Percentiles rank a stretch among this genome's conserved stretches.
Conservation (phyloP, 2,888 invertebrate genomes). For the Cetonia aurata region DNA sequence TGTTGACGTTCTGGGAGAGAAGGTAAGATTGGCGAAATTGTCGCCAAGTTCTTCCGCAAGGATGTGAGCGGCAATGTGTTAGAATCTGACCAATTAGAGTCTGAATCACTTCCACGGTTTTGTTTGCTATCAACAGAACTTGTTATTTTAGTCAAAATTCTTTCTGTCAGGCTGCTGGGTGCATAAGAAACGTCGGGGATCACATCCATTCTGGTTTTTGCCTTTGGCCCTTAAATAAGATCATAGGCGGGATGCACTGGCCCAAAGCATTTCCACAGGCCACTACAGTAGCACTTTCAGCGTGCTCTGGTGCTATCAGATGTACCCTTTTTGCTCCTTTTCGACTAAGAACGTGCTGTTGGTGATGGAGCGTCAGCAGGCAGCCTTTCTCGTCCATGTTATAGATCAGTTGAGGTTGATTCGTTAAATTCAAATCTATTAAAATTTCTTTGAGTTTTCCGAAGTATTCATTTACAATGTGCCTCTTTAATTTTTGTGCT, state of each 20-base stretch:
- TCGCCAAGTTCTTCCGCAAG: too few species aligned
- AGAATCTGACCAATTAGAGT: too few species aligned
- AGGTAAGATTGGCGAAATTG: too few species aligned
- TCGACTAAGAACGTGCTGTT: slow-evolving; percentile 52
- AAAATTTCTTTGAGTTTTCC: neutral
- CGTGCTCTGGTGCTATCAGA: slow-evolving; percentile 56
- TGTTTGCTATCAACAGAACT: too few species aligned
- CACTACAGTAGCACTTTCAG: slow-evolving; percentile 57
- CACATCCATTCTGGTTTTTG: slow-evolving; percentile 49
- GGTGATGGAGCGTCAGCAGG: slow-evolving; percentile 54
- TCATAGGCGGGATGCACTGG: slow-evolving; percentile 42
- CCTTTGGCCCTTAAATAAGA: slow-evolving; percentile 43
- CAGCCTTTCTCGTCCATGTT: slow-evolving; percentile 58
- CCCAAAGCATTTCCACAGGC: slow-evolving; percentile 56
- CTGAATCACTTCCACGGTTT: too few species aligned
- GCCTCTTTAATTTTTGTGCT: too few species aligned
- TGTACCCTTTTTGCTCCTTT: slow-evolving; percentile 56
- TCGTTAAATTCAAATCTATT: neutral
- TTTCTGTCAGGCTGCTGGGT: slow-evolving; percentile 39
- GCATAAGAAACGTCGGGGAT: slow-evolving; percentile 53
- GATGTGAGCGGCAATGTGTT: too few species aligned
- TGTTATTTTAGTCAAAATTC: too few species aligned
- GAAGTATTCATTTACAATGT: slow-evolving; percentile 29
- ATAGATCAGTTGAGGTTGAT: slow-evolving; percentile 7
- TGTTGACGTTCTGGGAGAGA: too few species aligned